Evolutionary conservation across 2,888 invertebrate species (phyloP), one percentile per base, ranked within the genome.

Genomic region (Phragmatobia fuliginosa): DNA sequence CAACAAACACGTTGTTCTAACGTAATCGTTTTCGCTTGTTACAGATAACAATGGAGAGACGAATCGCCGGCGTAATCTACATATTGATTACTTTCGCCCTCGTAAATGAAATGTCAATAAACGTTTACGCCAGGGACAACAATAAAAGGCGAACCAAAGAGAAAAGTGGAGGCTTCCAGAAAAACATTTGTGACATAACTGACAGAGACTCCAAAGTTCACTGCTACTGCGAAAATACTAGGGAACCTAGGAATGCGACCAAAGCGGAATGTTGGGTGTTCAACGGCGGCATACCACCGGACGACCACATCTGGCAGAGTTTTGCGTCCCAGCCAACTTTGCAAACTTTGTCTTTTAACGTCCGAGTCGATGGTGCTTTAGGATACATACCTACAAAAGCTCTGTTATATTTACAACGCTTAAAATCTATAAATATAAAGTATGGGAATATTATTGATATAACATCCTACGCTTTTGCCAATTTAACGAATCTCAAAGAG

Each of bases 221-320:
- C 83, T 97, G 97, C 90, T 96, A 96, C 87, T 97, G 97, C 86
- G 96, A 96, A 82, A 95, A 95, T 68, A 94, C 95, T 62, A 93
- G 95, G 69, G 92, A 94, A 71, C 91, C 91, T 52, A 90, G 90
- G 78, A 95, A 96, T 83, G 97, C 97, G 32, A 96, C 97, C 60
- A 96, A 97, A 81, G 97, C 97, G 62, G 97, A 97, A 90, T 98
- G 98, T 88, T 96, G 97, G 96, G 96, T 98, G 62, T 97, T 97
- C 91, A 96, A 96, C 80, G 95, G 96, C 58, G 96, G 96, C 60
- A 96, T 97, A 85, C 95, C 96, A 11, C 95, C 95, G 72, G 97
- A 97, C 80, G 97, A 97, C 87, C 96, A 96, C 75, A 96, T 97
- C 82, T 98, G 98, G 98, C 96, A 96, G 77, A 96, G 97, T 85